phyloP scores from a whole-genome alignment of 2,113 vertebrate genomes.

The Phycodurus eques region DNA sequence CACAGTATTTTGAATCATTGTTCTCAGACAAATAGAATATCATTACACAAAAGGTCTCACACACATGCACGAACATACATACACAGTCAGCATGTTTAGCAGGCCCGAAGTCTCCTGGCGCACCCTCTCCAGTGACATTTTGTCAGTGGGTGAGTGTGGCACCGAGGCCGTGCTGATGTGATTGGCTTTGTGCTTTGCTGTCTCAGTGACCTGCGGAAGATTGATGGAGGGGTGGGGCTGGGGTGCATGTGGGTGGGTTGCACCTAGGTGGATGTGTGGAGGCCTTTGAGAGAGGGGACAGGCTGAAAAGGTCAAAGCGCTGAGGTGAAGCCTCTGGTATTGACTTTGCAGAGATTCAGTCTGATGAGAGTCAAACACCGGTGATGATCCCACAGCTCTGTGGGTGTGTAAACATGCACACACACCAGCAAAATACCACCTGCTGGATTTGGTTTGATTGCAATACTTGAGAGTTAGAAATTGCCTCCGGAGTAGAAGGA shows the following conservation, averaged over 20 bases:
- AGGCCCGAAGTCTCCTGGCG: conserved; percentile 46
- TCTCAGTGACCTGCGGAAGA: conserved; percentile 49
- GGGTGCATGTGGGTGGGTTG: conserved; percentile 10
- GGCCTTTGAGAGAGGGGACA: conserved; percentile 38
- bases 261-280: conserved; percentile 1
- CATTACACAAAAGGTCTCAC: background rate
- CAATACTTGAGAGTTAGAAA: conserved; percentile 20
- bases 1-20: background rate
- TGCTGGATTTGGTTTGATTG: conserved; percentile 26
- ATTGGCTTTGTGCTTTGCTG: conserved; percentile 67
- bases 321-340: conserved; percentile 62
- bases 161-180: conserved; percentile 49
- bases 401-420: conserved; percentile 16
- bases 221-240: conserved; percentile 51
- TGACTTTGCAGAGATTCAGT: conserved; percentile 61
- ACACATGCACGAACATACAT: conserved; percentile 11
- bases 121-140: conserved; percentile 64
- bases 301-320: conserved; percentile 62
- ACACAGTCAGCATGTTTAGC: conserved; percentile 18
- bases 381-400: conserved; percentile 35
- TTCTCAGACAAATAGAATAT: background rate
- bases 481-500: conserved; percentile 6
- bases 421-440: conserved; percentile 18
- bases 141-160: conserved; percentile 56
- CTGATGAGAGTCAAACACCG: conserved; percentile 54